Conservation (phyloP, 2,113 vertebrate genomes). For the Arenaria interpres region DNA sequence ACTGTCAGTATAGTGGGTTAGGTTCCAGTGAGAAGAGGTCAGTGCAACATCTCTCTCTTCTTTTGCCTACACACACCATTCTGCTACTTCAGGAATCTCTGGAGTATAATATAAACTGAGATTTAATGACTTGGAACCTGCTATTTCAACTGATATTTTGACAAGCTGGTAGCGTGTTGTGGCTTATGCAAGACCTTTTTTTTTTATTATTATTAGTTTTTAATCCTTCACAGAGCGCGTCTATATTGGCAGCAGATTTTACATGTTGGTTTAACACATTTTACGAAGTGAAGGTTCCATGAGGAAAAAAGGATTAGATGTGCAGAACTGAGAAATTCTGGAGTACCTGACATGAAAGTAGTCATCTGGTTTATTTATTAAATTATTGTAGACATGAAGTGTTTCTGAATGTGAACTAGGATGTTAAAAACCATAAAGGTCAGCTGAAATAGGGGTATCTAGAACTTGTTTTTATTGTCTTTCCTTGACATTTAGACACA, state of each 20-base stretch:
- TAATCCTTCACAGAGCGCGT: background rate
- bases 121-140: constrained; percentile 45
- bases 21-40: background rate
- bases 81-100: constrained; percentile 10
- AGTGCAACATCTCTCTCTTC: constrained; percentile 5
- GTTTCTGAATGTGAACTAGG: background rate
- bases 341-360: background rate
- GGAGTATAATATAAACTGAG: background rate
- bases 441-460: background rate
- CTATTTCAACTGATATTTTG: constrained; percentile 29
- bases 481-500: background rate
- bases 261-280: background rate
- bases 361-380: background rate
- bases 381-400: background rate
- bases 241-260: background rate
- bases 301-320: background rate
- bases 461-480: background rate
- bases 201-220: background rate
- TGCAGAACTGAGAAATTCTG: background rate
- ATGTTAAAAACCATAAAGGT: background rate
- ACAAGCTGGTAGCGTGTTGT: background rate
- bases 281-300: background rate
- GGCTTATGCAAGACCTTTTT: background rate
- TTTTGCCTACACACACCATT: background rate
- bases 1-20: background rate